phyloP scores from a whole-genome alignment of 2,888 invertebrate species.

The Cerastis leucographa region DNA sequence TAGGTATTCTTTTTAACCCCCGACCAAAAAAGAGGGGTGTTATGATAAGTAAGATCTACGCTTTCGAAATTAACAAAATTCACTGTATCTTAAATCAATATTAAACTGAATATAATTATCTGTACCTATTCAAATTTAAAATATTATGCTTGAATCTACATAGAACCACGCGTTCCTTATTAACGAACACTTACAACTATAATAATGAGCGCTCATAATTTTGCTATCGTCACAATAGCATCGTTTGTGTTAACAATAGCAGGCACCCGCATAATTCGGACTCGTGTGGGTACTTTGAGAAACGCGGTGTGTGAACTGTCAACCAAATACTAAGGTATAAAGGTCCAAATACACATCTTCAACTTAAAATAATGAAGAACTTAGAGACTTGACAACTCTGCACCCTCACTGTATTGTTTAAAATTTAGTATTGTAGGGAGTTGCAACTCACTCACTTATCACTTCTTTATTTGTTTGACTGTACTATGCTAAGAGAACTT shows the following conservation, averaged over 20 bases:
- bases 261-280: slow-evolving; percentile 68
- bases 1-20: background rate
- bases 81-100: background rate
- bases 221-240: slow-evolving; percentile 55
- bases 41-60: no score
- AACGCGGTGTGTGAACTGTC: slow-evolving; percentile 19
- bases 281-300: slow-evolving; percentile 57
- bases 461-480: slow-evolving; percentile 1
- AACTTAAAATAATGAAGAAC: background rate
- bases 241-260: slow-evolving; percentile 63
- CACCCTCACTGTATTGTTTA: background rate
- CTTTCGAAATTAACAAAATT: background rate
- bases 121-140: slow-evolving; percentile 7
- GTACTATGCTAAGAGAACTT: slow-evolving; percentile 65
- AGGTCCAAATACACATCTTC: background rate
- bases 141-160: slow-evolving; percentile 21
- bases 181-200: slow-evolving; percentile 40
- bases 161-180: slow-evolving; percentile 30
- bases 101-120: slow-evolving; percentile 8
- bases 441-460: background rate
- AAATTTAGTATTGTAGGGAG: background rate
- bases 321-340: background rate
- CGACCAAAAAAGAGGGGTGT: no score
- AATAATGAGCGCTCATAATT: slow-evolving; percentile 46
- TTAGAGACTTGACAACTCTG: background rate